Percentiles rank a stretch among this genome's conserved stretches.
Evolutionary conservation across 2,113 vertebrate species (phyloP).

Genomic region (Colossoma macropomum): DNA sequence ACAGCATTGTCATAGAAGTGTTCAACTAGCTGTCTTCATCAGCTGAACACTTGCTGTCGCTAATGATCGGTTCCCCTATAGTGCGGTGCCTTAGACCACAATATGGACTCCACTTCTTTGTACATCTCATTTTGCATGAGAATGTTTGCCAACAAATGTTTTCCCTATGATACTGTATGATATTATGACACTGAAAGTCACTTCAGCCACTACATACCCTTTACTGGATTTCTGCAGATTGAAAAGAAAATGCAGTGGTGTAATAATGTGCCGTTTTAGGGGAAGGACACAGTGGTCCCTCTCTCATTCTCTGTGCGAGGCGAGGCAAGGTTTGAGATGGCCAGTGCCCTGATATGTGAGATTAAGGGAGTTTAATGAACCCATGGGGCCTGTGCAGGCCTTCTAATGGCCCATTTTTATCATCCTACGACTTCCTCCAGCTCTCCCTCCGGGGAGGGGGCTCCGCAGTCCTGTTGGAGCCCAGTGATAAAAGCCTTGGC

Average conservation of each 20-base stretch:
- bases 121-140: slow-evolving; percentile 28
- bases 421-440: slow-evolving; percentile 66
- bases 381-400: slow-evolving; percentile 62
- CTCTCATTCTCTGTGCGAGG: slow-evolving; percentile 38
- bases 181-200: slow-evolving; percentile 12
- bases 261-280: slow-evolving; percentile 42
- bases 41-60: neutral
- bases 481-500: slow-evolving; percentile 65
- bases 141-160: slow-evolving; percentile 14
- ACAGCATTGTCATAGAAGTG: neutral
- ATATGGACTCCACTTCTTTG: neutral
- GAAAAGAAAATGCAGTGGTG: slow-evolving; percentile 41
- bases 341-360: slow-evolving; percentile 65
- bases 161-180: neutral
- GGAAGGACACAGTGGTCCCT: slow-evolving; percentile 39
- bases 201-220: slow-evolving; percentile 19
- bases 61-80: neutral
- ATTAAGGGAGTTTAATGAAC: slow-evolving; percentile 67
- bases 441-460: slow-evolving; percentile 58
- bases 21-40: neutral
- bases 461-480: slow-evolving; percentile 54
- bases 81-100: neutral
- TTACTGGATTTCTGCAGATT: neutral
- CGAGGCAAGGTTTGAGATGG: slow-evolving; percentile 47
- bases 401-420: slow-evolving; percentile 66